A percentile compares a stretch with the other conserved stretches of the same genome.
Conservation (phyloP, 2,797 vertebrate species). For the Novumbra hubbsi region DNA sequence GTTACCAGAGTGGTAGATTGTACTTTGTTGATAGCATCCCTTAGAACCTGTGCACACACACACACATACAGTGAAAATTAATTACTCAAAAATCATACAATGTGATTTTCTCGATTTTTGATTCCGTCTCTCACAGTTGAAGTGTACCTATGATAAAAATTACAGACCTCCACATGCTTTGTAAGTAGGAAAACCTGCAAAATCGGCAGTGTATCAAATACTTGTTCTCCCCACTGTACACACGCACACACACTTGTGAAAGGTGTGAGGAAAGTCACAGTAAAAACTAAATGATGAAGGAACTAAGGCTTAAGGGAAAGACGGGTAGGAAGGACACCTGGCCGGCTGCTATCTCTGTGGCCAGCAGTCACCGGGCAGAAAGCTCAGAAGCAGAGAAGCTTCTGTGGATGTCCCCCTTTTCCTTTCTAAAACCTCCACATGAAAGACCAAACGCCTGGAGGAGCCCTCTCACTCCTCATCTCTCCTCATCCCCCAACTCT, state of each 20-base stretch:
- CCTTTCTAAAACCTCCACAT: conserved; percentile 63
- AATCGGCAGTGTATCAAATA: no score
- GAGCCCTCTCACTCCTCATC: not conserved
- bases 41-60: conserved; percentile 12
- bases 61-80: no score
- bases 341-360: not conserved
- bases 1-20: no score
- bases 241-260: not conserved
- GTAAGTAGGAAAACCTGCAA: no score
- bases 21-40: no score
- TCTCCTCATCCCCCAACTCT: conserved; percentile 25
- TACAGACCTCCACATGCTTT: no score
- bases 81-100: no score
- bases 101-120: no score
- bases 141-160: no score
- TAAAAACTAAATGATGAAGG: not conserved
- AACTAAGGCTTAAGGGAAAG: not conserved
- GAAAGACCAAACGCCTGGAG: conserved; percentile 48
- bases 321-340: not conserved
- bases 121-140: no score
- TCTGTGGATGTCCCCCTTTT: conserved; percentile 20
- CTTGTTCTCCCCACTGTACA: no score
- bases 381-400: not conserved
- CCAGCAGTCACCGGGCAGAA: not conserved
- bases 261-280: not conserved